These are phyloP conservation scores for Acomys russatus DNA, from an alignment of 2,797 vertebrate species.

Conservation along the genomic window DNA sequence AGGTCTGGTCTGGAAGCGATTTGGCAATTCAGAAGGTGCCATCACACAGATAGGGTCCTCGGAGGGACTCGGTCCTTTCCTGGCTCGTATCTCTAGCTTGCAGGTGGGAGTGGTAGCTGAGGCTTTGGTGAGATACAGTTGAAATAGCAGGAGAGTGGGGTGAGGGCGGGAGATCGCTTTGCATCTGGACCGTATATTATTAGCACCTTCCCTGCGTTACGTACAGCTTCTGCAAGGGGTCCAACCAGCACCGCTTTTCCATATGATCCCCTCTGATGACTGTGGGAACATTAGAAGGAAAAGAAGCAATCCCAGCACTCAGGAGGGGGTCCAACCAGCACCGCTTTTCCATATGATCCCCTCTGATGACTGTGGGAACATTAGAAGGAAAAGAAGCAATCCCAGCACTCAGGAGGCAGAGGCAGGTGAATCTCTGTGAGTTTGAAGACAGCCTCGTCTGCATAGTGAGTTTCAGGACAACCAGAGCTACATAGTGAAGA, in stretches of 20 bases:
- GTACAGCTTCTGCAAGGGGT: neutral
- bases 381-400: neutral
- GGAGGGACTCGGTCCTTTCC: accelerated
- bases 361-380: neutral
- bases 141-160: neutral
- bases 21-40: neutral
- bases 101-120: neutral
- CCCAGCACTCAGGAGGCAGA: neutral
- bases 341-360: neutral
- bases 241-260: neutral
- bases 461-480: neutral
- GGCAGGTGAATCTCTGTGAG: neutral
- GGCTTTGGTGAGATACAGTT: neutral
- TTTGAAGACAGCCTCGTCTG: neutral
- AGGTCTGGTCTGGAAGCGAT: neutral
- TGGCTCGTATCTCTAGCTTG: neutral
- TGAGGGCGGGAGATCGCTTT: neutral
- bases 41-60: neutral
- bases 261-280: neutral
- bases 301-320: neutral
- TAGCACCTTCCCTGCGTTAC: neutral
- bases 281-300: neutral
- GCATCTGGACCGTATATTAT: neutral
- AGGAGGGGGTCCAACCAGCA: accelerated
- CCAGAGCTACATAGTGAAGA: neutral